Evolutionary conservation across 2,113 vertebrate species (phyloP), one percentile per base, ranked within the genome.

Genomic region (Melanerpes formicivorus): DNA sequence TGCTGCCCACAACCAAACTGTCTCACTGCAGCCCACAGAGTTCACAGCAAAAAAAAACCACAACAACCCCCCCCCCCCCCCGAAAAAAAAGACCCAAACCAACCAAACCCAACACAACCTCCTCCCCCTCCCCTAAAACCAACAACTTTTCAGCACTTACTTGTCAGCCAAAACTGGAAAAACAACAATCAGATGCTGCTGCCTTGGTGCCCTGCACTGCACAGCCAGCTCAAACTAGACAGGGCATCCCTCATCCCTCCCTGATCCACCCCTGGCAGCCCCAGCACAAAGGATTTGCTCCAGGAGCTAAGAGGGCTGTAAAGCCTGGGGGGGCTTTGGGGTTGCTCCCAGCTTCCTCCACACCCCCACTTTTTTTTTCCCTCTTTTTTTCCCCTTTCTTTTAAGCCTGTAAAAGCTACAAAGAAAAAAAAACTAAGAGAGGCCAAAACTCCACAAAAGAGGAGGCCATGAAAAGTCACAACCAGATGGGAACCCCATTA

Each of bases 1-100:
- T 8, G 13, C 77, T 90, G 88, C 92, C 88, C 93, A 88, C 90
- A 80, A 84, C 25, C 10, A 71, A 84, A 86, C 44, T 2, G 70
- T 83, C 92, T 85, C 19, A 5, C 80, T 50, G 93, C 93, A 81
- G 80, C 93, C 93, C 95, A 88, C 90, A 88, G 77, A 90, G 90
- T 80, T 86, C 90, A 88, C 77, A 91, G 73, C 1, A 34, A n/a
- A 9, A 29, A 14, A 26, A 11, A 62, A 14, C 10, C 10, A 54
- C 11, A 54, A 23, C 25, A 54, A 13, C 11, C 25, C 23, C 3
- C 5, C 40, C 40, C 40, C 40, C 40, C 40, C 40, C 40, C 40
- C 19, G 19, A 48, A 21, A 18, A 21, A 21, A 9, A 3, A 3
- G 1, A 15, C 10, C 5, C 5, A 11, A 23, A 6, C 4, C 8